Conservation (phyloP, 2,888 invertebrate genomes). For the Drosophila colorata region DNA sequence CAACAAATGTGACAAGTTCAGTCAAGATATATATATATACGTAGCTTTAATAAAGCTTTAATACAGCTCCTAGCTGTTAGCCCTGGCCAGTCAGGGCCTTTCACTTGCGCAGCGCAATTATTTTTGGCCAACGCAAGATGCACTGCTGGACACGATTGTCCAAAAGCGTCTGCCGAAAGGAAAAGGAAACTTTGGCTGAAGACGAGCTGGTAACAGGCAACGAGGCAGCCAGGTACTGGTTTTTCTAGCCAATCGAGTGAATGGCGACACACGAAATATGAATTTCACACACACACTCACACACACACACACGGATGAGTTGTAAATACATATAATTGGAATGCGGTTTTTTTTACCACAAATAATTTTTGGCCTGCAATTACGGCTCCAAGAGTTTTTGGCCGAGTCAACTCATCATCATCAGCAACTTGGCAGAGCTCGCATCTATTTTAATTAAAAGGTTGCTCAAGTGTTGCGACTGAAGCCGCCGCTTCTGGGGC, state of each 20-base stretch:
- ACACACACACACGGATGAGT: slow-evolving; percentile 7
- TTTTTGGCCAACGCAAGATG: slow-evolving; percentile 57
- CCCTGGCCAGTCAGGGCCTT: slow-evolving; percentile 60
- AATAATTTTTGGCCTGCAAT: slow-evolving; percentile 48
- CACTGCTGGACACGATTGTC: slow-evolving; percentile 37
- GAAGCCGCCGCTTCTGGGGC: slow-evolving; percentile 36
- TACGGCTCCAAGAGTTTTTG: slow-evolving; percentile 14
- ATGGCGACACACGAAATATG: slow-evolving; percentile 74
- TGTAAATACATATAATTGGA: slow-evolving; percentile 49
- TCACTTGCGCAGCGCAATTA: slow-evolving; percentile 62
- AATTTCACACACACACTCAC: slow-evolving; percentile 29
- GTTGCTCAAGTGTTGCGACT: slow-evolving; percentile 54
- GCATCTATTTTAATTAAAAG: slow-evolving; percentile 59
- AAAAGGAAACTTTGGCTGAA: slow-evolving; percentile 59
- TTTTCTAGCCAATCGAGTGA: slow-evolving; percentile 56
- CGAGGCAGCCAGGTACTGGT: slow-evolving; percentile 36
- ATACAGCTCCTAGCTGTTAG: slow-evolving; percentile 36
- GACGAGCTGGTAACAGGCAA: slow-evolving; percentile 36
- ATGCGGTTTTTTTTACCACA: slow-evolving; percentile 69
- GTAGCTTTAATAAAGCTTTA: not conserved
- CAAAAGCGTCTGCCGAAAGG: slow-evolving; percentile 41
- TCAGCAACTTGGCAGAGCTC: not conserved
- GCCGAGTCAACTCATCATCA: slow-evolving; percentile 3
- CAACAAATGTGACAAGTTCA: slow-evolving; percentile 45
- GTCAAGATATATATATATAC: slow-evolving; percentile 8